Percentiles rank a stretch among this genome's conserved stretches.
These are phyloP conservation scores for Idaea dimidiata DNA, from an alignment of 2,888 invertebrate genomes.

Conservation along the genomic window DNA sequence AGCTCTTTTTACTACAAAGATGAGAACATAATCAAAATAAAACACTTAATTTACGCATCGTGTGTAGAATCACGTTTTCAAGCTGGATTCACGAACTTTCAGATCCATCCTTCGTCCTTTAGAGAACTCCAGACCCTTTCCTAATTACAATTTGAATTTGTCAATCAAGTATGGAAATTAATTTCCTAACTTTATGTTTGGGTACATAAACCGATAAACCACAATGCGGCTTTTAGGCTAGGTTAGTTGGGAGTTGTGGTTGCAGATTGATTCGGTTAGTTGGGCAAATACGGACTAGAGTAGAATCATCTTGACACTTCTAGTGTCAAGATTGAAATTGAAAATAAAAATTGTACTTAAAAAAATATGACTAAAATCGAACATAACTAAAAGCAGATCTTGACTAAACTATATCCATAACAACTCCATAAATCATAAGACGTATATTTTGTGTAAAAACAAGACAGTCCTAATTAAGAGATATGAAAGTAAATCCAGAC, in stretches of 20 bases:
- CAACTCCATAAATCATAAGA: no score
- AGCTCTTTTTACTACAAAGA: no score
- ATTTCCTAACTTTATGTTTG: constrained; percentile 20
- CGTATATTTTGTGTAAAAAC: no score
- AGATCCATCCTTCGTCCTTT: constrained; percentile 15
- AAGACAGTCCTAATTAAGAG: no score
- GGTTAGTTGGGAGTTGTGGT: neutral
- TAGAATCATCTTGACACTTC: neutral
- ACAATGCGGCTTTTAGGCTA: neutral
- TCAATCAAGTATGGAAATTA: constrained; percentile 38
- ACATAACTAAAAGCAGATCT: no score
- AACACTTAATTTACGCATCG: neutral
- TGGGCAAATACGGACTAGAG: neutral
- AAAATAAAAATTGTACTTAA: no score
- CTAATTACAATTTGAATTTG: constrained; percentile 29
- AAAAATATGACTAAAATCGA: no score
- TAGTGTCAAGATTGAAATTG: neutral
- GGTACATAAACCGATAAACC: neutral
- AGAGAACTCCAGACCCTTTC: neutral
- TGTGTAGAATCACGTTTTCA: neutral
- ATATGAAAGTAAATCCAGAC: no score
- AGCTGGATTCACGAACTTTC: constrained; percentile 6
- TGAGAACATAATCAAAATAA: neutral
- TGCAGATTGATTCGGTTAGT: neutral
- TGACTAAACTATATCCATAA: no score